Evolutionary conservation across 2,797 vertebrate genomes (phyloP).

Genomic region (Peromyscus attwateri): DNA sequence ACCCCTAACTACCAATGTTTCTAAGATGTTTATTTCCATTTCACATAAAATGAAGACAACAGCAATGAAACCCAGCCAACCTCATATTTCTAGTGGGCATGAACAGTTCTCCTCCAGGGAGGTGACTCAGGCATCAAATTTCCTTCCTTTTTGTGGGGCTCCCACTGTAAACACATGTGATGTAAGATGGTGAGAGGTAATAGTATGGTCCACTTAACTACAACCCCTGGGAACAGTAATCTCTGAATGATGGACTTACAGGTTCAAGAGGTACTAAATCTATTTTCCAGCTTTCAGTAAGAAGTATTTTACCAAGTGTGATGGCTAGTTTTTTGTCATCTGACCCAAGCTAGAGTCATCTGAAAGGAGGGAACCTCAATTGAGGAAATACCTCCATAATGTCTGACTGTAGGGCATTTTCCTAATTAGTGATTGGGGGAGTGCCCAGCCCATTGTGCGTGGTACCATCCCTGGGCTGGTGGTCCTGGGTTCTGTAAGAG

Average conservation of each 20-base stretch:
- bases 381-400: not conserved
- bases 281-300: not conserved
- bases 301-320: not conserved
- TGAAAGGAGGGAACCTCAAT: no score
- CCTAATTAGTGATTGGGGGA: not conserved
- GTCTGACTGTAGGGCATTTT: no score
- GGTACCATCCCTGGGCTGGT: not conserved
- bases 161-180: not conserved
- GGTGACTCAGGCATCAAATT: not conserved
- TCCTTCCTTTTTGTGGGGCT: not conserved
- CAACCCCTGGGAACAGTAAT: not conserved
- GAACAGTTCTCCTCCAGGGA: not conserved
- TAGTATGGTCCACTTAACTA: not conserved
- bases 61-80: not conserved
- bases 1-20: not conserved
- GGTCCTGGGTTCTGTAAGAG: not conserved
- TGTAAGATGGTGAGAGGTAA: not conserved
- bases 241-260: not conserved
- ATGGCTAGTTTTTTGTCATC: not conserved
- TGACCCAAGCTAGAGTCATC: not conserved
- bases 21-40: constrained; percentile 11
- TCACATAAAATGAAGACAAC: not conserved
- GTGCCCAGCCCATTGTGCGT: not conserved
- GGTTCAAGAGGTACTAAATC: not conserved
- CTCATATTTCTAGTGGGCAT: not conserved